A percentile compares a stretch with the other conserved stretches of the same genome.
These are phyloP conservation scores for Cygnus buccinator DNA, from an alignment of 2,113 vertebrate genomes.

Conservation along the genomic window DNA sequence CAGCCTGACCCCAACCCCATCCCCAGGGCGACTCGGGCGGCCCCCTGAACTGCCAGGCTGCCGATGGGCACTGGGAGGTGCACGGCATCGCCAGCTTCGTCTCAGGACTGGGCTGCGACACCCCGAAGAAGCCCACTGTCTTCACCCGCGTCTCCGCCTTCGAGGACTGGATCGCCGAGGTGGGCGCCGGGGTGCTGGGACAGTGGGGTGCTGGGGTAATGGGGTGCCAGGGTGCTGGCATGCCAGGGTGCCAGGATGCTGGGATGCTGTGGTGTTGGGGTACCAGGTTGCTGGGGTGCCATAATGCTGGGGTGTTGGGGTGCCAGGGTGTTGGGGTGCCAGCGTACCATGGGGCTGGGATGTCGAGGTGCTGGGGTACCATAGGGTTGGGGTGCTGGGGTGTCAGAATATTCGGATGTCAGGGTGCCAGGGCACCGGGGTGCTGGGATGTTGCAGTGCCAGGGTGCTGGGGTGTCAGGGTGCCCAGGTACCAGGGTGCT, in stretches of 20 bases:
- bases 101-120: background rate
- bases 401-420: background rate
- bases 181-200: background rate
- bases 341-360: too few species aligned
- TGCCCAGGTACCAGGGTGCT: fast-evolving
- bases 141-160: constrained; percentile 6
- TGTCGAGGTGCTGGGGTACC: background rate
- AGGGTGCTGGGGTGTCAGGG: background rate
- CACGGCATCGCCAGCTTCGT: constrained; percentile 30
- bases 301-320: too few species aligned
- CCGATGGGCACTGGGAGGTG: constrained; percentile 12
- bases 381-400: background rate
- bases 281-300: too few species aligned
- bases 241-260: background rate
- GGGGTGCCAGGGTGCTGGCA: fast-evolving
- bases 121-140: background rate
- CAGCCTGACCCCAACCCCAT: fast-evolving
- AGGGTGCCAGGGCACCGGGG: fast-evolving
- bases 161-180: constrained; percentile 5
- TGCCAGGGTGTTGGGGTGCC: too few species aligned
- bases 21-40: background rate
- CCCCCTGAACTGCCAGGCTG: constrained; percentile 43
- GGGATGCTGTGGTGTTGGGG: background rate
- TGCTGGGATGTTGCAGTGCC: too few species aligned
- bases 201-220: too few species aligned